Evolutionary conservation across 2,113 vertebrate genomes (phyloP).

Genomic region (Prionailurus bengalensis): DNA sequence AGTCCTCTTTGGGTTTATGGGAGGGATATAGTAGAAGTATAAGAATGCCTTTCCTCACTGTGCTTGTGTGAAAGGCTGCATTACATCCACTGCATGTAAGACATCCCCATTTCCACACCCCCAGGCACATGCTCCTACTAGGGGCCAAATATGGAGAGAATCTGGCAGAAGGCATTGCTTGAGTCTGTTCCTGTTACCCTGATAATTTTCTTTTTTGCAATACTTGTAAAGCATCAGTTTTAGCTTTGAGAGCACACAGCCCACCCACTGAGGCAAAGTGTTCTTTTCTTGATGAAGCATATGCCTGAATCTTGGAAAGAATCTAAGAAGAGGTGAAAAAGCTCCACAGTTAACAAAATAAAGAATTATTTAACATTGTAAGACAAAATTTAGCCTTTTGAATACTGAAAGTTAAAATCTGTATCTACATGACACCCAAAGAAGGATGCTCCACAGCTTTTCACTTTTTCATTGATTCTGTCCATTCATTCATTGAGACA

Average conservation of each 20-base stretch:
- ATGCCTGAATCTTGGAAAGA: constrained; percentile 69
- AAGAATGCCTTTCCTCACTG: neutral
- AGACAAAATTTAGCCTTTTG: constrained; percentile 28
- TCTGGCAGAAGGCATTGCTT: constrained; percentile 69
- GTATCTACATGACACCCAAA: neutral
- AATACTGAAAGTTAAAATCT: constrained; percentile 41
- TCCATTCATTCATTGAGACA: neutral
- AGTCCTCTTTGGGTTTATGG: neutral
- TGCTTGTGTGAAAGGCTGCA: neutral
- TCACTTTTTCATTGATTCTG: neutral
- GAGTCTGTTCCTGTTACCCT: constrained; percentile 72
- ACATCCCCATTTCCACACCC: neutral
- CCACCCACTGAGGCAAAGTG: constrained; percentile 76
- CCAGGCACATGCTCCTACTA: neutral
- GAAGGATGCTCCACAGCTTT: neutral
- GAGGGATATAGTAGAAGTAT: neutral
- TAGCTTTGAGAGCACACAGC: constrained; percentile 65
- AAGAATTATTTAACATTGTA: constrained; percentile 45
- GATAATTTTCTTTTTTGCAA: constrained; percentile 67
- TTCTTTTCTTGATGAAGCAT: constrained; percentile 77
- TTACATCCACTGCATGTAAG: neutral
- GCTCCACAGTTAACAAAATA: constrained; percentile 60
- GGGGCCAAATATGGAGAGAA: constrained; percentile 28
- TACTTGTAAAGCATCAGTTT: constrained; percentile 66
- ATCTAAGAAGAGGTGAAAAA: constrained; percentile 61